These are phyloP conservation scores for Potamilus streckersoni DNA, from an alignment of 1,140 invertebrate genomes.

Conservation along the genomic window DNA sequence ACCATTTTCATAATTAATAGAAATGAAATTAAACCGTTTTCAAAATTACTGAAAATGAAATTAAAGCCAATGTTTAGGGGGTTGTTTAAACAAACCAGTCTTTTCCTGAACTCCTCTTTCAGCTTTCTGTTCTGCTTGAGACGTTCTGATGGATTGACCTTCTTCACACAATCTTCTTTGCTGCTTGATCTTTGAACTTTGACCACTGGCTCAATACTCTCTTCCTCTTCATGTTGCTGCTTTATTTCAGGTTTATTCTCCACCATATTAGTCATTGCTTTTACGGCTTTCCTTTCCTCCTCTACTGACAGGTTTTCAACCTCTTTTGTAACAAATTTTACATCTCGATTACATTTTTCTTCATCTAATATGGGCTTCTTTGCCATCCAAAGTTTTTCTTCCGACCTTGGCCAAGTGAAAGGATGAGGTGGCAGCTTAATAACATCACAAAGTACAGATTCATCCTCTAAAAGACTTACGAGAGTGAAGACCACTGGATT, in stretches of 20 bases:
- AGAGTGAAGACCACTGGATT: constrained; percentile 56
- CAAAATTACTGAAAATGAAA: not conserved
- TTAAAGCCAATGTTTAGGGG: not conserved
- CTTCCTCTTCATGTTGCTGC: constrained; percentile 8
- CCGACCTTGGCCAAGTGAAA: constrained; percentile 38
- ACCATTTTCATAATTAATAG: not conserved
- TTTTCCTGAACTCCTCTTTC: constrained; percentile 53
- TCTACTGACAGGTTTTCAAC: no score
- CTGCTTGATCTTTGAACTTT: constrained; percentile 30
- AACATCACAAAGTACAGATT: constrained; percentile 37
- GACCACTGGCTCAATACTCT: constrained; percentile 20
- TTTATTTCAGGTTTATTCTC: constrained; percentile 9
- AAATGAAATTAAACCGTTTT: not conserved
- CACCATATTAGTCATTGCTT: constrained; percentile 22
- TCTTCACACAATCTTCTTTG: constrained; percentile 30
- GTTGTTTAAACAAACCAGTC: constrained; percentile 36
- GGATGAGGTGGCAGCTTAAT: constrained; percentile 42
- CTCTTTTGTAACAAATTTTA: constrained; percentile 3
- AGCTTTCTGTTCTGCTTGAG: constrained; percentile 50
- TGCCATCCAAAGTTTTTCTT: not conserved
- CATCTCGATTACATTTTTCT: not conserved
- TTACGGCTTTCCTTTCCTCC: not conserved
- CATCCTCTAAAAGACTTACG: constrained; percentile 56
- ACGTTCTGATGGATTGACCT: constrained; percentile 31
- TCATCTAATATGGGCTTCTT: constrained; percentile 3